These are phyloP conservation scores for Petaurus breviceps DNA, from an alignment of 2,113 vertebrate species.

Conservation along the genomic window DNA sequence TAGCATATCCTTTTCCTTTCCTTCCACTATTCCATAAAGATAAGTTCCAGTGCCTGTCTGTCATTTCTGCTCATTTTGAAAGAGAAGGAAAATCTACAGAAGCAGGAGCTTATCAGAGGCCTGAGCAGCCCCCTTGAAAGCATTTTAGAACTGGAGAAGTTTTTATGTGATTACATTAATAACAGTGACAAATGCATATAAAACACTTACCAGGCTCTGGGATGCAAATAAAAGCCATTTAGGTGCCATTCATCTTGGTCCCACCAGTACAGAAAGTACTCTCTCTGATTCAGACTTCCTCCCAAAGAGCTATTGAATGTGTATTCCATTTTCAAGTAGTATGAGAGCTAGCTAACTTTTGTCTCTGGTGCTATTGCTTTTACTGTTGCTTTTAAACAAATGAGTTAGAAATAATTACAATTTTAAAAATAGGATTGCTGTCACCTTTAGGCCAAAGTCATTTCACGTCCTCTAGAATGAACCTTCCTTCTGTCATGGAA, in stretches of 20 bases:
- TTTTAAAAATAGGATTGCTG: not conserved
- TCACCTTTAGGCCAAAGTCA: not conserved
- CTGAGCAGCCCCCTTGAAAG: conserved; percentile 71
- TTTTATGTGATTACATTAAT: conserved; percentile 78
- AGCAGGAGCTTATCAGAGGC: conserved; percentile 57
- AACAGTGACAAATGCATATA: conserved; percentile 71
- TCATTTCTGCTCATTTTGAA: conserved; percentile 74
- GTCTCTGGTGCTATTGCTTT: conserved; percentile 2
- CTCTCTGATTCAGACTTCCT: conserved; percentile 47
- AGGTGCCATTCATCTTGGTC: conserved; percentile 68
- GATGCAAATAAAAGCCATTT: conserved; percentile 73
- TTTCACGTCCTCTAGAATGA: not conserved
- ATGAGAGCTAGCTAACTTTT: not conserved
- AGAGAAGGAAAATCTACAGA: conserved; percentile 74
- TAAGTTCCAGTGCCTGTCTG: conserved; percentile 39
- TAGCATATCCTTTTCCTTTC: conserved; percentile 57
- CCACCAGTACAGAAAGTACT: conserved; percentile 69
- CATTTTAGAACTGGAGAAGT: conserved; percentile 65
- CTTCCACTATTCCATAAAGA: conserved; percentile 66
- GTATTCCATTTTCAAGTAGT: conserved; percentile 55
- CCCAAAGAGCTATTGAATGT: conserved; percentile 59
- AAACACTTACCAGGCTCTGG: conserved; percentile 69
- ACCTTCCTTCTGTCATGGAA: not conserved
- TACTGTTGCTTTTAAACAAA: not conserved
- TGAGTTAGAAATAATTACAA: not conserved